phyloP scores from a whole-genome alignment of 2,888 invertebrate species.

The Cantharis rufa region DNA sequence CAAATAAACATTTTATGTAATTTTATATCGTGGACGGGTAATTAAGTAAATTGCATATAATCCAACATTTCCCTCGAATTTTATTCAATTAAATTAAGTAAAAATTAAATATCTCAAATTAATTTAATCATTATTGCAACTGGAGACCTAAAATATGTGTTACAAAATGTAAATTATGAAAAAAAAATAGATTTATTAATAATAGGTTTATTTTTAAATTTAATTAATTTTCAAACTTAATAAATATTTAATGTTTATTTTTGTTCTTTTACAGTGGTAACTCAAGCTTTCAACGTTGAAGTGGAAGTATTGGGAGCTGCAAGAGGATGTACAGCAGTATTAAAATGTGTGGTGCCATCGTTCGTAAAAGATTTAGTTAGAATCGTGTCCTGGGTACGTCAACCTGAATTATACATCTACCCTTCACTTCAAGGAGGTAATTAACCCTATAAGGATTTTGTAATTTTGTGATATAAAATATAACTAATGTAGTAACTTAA shows the following conservation, averaged over 20 bases:
- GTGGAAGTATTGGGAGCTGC: constrained; percentile 72
- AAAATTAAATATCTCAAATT: neutral
- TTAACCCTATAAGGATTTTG: constrained; percentile 33
- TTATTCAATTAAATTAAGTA: neutral
- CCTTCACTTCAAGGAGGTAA: constrained; percentile 76
- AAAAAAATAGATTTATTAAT: no score
- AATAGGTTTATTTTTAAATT: no score
- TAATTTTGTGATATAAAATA: neutral
- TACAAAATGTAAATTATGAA: no score
- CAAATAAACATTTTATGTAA: neutral
- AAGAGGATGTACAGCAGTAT: constrained; percentile 72
- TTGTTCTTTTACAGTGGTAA: constrained; percentile 66
- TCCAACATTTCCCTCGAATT: neutral
- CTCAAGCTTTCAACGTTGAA: constrained; percentile 74
- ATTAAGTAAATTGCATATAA: neutral
- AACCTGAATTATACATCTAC: constrained; percentile 74
- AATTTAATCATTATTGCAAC: neutral
- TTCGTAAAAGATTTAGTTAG: constrained; percentile 75
- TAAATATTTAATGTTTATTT: neutral
- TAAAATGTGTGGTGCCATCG: constrained; percentile 73
- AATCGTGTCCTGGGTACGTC: constrained; percentile 76
- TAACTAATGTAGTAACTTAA: no score
- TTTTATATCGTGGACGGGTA: neutral
- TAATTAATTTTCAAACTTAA: neutral
- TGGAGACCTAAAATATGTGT: no score